Base-by-base conservation (phyloP, 2,888 invertebrate genomes). In the Dione vanillae region DNA sequence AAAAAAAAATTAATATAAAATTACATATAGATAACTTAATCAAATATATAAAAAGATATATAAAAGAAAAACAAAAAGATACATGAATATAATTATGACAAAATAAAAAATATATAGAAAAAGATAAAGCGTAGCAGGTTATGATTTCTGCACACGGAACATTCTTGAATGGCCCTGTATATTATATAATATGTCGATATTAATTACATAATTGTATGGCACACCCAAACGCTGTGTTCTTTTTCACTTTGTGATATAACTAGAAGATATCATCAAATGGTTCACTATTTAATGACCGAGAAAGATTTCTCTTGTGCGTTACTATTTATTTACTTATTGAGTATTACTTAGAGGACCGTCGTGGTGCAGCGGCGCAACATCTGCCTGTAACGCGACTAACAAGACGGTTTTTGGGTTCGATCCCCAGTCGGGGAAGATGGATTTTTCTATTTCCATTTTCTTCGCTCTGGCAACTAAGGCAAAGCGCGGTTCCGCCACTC, bases 131-230 rank as follows among this genome's bases (percentile, higher is more conserved):
- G 10, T 54, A 35, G 9, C n/a, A 27, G 8, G 12, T 52, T 27
- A 56, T 40, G 6, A 56, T 37, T 40, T 54, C 16, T 40, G 56
- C 12, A 40, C 40, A 16, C 19, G 37, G 7, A 40, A 40, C 37
- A 2, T 40, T 40, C 56, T 40, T 56, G 16, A 56, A 40, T 37
- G 40, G 16, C 40, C 16, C 16, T 10, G 16, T 27, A 0, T 11
- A 37, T 56, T 56, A 37, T 56, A 56, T 56, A 56, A 56, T 40
- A 20, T 52, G 37, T 56, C 40, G 56, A 56, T 56, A 56, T 56
- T 40, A 56, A 56, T 56, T 56, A 40, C 56, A 56, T 56, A 56
- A 56, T 56, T 56, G 56, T 19, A 40, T 40, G 40, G 16, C 56
- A 40, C 37, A 11, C 56, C 37, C 56, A 56, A 56, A 16, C 11